A percentile compares a stretch with the other conserved stretches of the same genome.
Conservation (phyloP, 2,888 invertebrate species). For the Megamerina dolium region DNA sequence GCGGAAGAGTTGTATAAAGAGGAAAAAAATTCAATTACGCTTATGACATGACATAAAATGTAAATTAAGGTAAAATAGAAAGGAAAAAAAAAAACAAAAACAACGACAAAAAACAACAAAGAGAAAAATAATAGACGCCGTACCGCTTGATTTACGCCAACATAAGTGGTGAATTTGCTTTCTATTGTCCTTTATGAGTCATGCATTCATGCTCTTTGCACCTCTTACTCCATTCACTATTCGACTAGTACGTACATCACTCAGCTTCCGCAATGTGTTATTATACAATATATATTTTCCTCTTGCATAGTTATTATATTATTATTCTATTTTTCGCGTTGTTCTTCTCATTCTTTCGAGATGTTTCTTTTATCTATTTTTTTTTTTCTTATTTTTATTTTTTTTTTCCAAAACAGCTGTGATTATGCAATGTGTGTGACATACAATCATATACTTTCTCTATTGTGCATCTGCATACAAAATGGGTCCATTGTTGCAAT, state of each 20-base stretch:
- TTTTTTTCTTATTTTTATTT: background rate
- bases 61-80: slow-evolving; percentile 27
- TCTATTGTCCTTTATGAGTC: background rate
- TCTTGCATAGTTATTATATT: too few species aligned
- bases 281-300: too few species aligned
- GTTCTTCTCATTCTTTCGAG: slow-evolving; percentile 36
- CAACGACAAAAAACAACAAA: background rate
- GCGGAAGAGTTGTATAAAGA: background rate
- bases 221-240: too few species aligned
- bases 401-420: background rate
- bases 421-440: slow-evolving; percentile 9
- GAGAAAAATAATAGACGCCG: slow-evolving; percentile 5
- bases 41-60: slow-evolving; percentile 38
- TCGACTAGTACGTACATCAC: too few species aligned
- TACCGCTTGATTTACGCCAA: slow-evolving; percentile 34
- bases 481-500: too few species aligned
- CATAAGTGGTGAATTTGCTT: slow-evolving; percentile 26
- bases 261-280: too few species aligned
- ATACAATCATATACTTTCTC: too few species aligned
- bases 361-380: slow-evolving; percentile 2
- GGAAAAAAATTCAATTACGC: slow-evolving; percentile 35
- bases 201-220: background rate
- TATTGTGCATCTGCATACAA: too few species aligned
- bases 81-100: background rate
- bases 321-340: too few species aligned